Percentiles rank a stretch among this genome's conserved stretches.
Evolutionary conservation across 2,797 vertebrate species (phyloP).

Genomic region (Acanthurus leucopareius): DNA sequence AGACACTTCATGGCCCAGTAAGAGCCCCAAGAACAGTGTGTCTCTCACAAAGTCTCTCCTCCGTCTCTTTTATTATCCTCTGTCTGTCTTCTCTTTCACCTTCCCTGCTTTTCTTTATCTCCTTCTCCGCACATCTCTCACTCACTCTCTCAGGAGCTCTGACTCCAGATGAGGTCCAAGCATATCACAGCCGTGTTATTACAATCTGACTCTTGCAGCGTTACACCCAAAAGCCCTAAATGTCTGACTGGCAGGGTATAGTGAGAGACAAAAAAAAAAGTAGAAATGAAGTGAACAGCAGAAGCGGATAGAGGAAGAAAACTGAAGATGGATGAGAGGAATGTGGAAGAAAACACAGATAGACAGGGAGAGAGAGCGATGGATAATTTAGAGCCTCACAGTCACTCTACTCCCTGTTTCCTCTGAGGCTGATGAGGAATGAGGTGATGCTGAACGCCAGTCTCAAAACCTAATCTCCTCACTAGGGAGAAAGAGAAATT

Average conservation of each 20-base stretch:
- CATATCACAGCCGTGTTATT: slow-evolving; percentile 80
- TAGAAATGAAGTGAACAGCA: slow-evolving; percentile 41
- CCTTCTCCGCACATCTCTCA: slow-evolving; percentile 42
- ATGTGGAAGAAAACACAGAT: slow-evolving; percentile 33
- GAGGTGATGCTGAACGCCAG: slow-evolving; percentile 68
- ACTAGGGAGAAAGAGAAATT: slow-evolving; percentile 41
- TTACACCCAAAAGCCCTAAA: slow-evolving; percentile 63
- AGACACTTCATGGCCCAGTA: slow-evolving; percentile 61
- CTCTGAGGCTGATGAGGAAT: slow-evolving; percentile 69
- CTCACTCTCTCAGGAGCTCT: slow-evolving; percentile 60
- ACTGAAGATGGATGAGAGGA: slow-evolving; percentile 40
- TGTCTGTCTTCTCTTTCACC: slow-evolving; percentile 60
- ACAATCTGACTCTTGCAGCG: slow-evolving; percentile 64
- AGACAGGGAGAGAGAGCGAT: slow-evolving; percentile 34
- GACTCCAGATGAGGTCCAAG: slow-evolving; percentile 75
- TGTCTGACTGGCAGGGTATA: slow-evolving; percentile 67
- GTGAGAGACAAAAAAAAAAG: slow-evolving; percentile 5
- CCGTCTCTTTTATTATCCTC: slow-evolving; percentile 69
- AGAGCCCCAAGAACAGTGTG: slow-evolving; percentile 52
- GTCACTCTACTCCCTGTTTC: slow-evolving; percentile 52
- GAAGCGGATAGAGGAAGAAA: slow-evolving; percentile 34
- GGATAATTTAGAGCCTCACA: slow-evolving; percentile 63
- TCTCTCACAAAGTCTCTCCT: slow-evolving; percentile 61
- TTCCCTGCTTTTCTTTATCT: slow-evolving; percentile 52
- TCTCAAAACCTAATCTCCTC: slow-evolving; percentile 56